A percentile compares a stretch with the other conserved stretches of the same genome.
Evolutionary conservation across 2,888 invertebrate species (phyloP).

Genomic region (Fragum whitleyi): DNA sequence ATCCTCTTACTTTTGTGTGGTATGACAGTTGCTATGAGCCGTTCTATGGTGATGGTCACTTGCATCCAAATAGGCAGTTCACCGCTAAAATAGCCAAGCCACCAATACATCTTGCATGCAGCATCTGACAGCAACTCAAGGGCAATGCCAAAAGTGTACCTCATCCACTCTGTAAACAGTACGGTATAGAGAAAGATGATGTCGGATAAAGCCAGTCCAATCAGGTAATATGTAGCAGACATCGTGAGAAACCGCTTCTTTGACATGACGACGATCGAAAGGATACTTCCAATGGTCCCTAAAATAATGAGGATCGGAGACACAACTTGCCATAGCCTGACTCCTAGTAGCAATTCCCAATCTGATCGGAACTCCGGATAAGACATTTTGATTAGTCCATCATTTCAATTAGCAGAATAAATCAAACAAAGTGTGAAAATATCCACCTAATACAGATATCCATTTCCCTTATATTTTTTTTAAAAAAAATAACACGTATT

Average conservation of each 20-base stretch:
- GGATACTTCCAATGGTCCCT: slow-evolving; percentile 63
- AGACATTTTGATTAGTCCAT: too few species aligned
- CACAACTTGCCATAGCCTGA: slow-evolving; percentile 59
- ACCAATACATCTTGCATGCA: slow-evolving; percentile 70
- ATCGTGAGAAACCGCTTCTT: slow-evolving; percentile 59
- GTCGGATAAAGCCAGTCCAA: slow-evolving; percentile 68
- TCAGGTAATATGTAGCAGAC: slow-evolving; percentile 71
- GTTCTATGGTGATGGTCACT: slow-evolving; percentile 74
- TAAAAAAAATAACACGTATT: too few species aligned
- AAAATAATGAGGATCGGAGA: slow-evolving; percentile 73
- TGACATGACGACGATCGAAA: slow-evolving; percentile 68
- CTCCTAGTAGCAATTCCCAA: slow-evolving; percentile 36
- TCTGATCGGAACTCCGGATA: too few species aligned
- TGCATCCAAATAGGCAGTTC: slow-evolving; percentile 77
- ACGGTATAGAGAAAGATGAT: slow-evolving; percentile 70
- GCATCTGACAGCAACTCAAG: slow-evolving; percentile 50
- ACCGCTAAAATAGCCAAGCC: slow-evolving; percentile 71
- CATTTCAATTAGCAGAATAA: too few species aligned
- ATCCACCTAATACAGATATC: too few species aligned
- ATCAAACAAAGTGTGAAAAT: too few species aligned
- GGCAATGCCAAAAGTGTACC: slow-evolving; percentile 57
- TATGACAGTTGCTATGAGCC: slow-evolving; percentile 36
- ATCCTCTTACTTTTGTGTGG: too few species aligned
- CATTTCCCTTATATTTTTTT: too few species aligned
- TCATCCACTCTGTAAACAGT: slow-evolving; percentile 69